These are phyloP conservation scores for Protophormia terraenovae DNA, from an alignment of 2,888 invertebrate genomes.

Conservation along the genomic window DNA sequence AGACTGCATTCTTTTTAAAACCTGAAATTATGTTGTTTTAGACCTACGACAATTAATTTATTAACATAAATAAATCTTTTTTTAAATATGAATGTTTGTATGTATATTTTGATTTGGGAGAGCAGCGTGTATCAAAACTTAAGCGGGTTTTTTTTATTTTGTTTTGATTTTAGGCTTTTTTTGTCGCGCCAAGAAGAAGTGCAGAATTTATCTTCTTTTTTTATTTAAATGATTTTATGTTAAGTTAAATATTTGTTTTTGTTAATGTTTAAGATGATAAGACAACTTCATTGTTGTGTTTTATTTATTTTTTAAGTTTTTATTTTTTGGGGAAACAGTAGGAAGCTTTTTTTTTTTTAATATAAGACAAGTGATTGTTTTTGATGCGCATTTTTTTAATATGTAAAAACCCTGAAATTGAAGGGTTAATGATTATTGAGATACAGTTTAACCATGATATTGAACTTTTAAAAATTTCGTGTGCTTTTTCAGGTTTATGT, in stretches of 20 bases:
- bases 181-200: not conserved
- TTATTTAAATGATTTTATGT: not conserved
- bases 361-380: not conserved
- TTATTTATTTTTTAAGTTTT: not conserved
- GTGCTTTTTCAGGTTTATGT: not conserved
- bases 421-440: constrained; percentile 7
- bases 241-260: constrained; percentile 27
- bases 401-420: constrained; percentile 37
- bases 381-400: not conserved
- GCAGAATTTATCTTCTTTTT: not conserved
- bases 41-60: constrained; percentile 30
- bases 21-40: not conserved
- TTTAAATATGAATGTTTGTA: not conserved
- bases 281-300: not conserved
- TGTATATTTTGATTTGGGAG: too few species aligned
- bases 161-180: not conserved
- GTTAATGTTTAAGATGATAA: not conserved
- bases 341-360: not conserved
- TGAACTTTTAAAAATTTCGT: constrained; percentile 36
- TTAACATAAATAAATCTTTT: not conserved
- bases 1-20: not conserved
- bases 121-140: not conserved
- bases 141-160: not conserved
- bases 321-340: not conserved
- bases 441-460: constrained; percentile 44